A percentile compares a stretch with the other conserved stretches of the same genome.
phyloP scores from a whole-genome alignment of 2,888 invertebrate species.

The Amiota mariae region DNA sequence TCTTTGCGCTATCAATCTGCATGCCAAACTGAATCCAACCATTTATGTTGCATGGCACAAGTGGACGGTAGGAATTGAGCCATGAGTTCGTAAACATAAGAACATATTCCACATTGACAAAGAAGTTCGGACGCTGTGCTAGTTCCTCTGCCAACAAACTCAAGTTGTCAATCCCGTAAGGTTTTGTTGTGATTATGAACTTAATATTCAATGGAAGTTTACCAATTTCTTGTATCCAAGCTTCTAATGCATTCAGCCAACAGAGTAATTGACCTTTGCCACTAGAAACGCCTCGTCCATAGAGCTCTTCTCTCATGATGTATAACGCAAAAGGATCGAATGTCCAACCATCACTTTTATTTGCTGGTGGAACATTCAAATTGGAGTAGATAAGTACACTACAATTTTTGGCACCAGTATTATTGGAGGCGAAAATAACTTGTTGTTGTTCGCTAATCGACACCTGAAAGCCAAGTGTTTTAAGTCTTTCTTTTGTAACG shows the following conservation, averaged over 20 bases:
- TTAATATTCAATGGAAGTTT: constrained; percentile 52
- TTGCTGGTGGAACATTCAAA: constrained; percentile 46
- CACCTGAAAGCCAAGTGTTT: too few relatives aligned
- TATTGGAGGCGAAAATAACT: constrained; percentile 45
- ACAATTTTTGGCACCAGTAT: constrained; percentile 47
- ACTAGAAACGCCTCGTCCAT: constrained; percentile 47
- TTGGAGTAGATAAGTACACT: constrained; percentile 48
- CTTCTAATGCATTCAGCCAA: constrained; percentile 48
- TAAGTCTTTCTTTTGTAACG: too few relatives aligned
- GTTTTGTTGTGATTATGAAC: constrained; percentile 42
- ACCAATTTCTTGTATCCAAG: constrained; percentile 39
- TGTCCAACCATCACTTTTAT: constrained; percentile 39
- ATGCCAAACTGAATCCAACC: constrained; percentile 48
- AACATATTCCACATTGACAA: constrained; percentile 46
- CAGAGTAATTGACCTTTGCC: constrained; percentile 51
- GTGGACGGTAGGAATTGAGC: constrained; percentile 36
- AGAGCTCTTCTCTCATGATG: constrained; percentile 26
- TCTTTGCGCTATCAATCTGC: background rate
- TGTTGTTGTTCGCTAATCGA: background rate
- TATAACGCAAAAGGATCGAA: constrained; percentile 43
- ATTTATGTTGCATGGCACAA: constrained; percentile 44
- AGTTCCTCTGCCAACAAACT: constrained; percentile 37
- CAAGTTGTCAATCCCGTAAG: constrained; percentile 43
- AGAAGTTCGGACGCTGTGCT: constrained; percentile 29
- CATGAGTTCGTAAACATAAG: constrained; percentile 46